Base-by-base conservation (phyloP, 1,140 invertebrate species). In the Macrobrachium nipponense region DNA sequence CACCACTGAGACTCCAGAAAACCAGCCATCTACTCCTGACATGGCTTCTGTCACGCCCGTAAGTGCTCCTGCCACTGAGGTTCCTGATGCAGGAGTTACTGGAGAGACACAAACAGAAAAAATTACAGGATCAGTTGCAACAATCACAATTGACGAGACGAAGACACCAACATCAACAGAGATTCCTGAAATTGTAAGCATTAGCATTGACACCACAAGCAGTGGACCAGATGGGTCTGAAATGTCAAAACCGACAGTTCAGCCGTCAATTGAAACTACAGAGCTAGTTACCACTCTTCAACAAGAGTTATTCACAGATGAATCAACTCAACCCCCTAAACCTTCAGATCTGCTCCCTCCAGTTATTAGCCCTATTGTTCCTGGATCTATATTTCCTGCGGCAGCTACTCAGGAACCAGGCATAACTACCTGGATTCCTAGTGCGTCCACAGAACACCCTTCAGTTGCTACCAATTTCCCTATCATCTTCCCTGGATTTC, bases 31-130 rank as follows among this genome's bases (percentile, higher is more conserved):
- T 20, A 27, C 8, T 36, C 75, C 62, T 12, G 20, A 80, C 14
- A 61, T 85, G 6, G 62, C 70, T 11, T 58, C 86, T 10, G 78
- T 87, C 2, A 82, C 91, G 10, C 90, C 90, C 5, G 91, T 90
- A 87, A 80, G 90, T n/a, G 44, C 88, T 72, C 79, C 87, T n/a
- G 73, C 82, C 18, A 87, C 89, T 70, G 88, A 90, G 62, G 90
- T 78, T 79, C 92, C 72, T 1, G 61, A 43, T 1, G 3, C n/a
- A 64, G 20, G 44, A n/a, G 72, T 51, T 7, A 51, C 2, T 51
- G 51, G 51, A 51, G 51, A 51, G 12, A 51, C 12, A 51, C 51
- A 51, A 51, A 51, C 51, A 12, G 51, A 51, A 51, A 51, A 73
- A 17, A 23, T 72, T 15, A 36, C 58, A 17, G 60, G 18, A 5